Percentiles rank a stretch among this genome's conserved stretches.
phyloP scores from a whole-genome alignment of 2,797 vertebrate species.

The Echeneis naucrates region DNA sequence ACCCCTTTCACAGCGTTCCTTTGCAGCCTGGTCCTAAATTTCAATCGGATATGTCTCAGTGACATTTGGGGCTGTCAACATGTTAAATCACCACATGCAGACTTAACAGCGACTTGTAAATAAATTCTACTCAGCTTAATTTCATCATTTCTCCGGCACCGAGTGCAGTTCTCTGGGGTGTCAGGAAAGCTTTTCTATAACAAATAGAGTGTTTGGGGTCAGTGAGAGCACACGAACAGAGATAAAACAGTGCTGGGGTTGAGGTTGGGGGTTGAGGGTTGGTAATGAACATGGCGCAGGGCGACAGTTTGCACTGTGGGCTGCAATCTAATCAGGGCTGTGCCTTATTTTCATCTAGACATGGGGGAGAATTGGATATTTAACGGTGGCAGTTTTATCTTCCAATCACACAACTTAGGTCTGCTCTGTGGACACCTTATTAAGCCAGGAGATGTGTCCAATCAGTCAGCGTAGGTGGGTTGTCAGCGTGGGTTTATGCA shows the following conservation, averaged over 20 bases:
- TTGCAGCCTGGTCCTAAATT: constrained; percentile 25
- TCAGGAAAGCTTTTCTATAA: constrained; percentile 68
- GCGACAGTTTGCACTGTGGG: constrained; percentile 60
- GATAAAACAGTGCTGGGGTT: constrained; percentile 51
- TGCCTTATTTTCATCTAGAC: constrained; percentile 69
- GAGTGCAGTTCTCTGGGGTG: constrained; percentile 49
- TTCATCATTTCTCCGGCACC: constrained; percentile 67
- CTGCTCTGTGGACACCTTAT: constrained; percentile 61
- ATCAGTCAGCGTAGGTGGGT: constrained; percentile 58
- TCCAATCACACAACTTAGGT: constrained; percentile 61
- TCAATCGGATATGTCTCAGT: constrained; percentile 39
- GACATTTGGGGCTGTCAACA: constrained; percentile 44
- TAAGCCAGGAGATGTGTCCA: constrained; percentile 63
- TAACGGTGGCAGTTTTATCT: constrained; percentile 59
- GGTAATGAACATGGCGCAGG: constrained; percentile 62
- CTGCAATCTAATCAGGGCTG: constrained; percentile 69
- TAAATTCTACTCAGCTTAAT: constrained; percentile 61
- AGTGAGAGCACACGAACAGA: constrained; percentile 38
- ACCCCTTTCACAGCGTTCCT: constrained; percentile 6
- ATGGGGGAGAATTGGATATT: constrained; percentile 62
- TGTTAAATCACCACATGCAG: constrained; percentile 57
- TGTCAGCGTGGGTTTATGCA: constrained; percentile 40
- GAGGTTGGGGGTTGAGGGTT: constrained; percentile 1
- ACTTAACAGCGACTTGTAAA: constrained; percentile 62
- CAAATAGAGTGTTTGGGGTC: constrained; percentile 47